Evolutionary conservation across 1,140 invertebrate species (phyloP).

Genomic region (Ostrea edulis): DNA sequence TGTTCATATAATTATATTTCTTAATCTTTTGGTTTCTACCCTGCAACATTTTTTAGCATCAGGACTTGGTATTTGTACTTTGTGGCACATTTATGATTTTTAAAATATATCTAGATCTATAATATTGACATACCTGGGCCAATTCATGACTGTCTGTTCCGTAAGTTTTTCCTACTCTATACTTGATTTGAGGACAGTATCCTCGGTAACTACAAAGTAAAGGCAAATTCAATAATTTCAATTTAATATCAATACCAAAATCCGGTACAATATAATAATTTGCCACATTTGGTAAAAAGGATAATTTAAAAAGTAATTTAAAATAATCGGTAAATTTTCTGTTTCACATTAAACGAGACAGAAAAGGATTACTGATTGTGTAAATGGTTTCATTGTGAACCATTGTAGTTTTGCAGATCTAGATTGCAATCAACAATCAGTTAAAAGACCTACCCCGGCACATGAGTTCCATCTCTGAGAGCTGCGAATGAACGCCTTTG

Average conservation of each 20-base stretch:
- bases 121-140: constrained; percentile 68
- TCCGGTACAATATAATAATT: too few relatives aligned
- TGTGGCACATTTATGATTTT: too few relatives aligned
- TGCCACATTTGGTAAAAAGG: neutral
- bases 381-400: constrained; percentile 24
- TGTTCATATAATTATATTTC: too few relatives aligned
- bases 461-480: constrained; percentile 76
- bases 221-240: neutral
- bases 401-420: constrained; percentile 17
- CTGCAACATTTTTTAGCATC: too few relatives aligned
- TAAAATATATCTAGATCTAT: neutral
- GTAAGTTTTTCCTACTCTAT: constrained; percentile 78
- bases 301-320: neutral
- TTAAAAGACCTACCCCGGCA: constrained; percentile 76
- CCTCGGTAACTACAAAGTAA: constrained; percentile 75
- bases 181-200: constrained; percentile 79
- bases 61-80: too few relatives aligned
- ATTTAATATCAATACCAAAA: neutral
- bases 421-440: constrained; percentile 38
- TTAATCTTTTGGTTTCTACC: too few relatives aligned
- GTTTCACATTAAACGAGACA: neutral
- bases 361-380: constrained; percentile 36
- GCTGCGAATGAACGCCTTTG: constrained; percentile 76
- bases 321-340: neutral
- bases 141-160: constrained; percentile 76